Evolutionary conservation across 1,140 invertebrate genomes (phyloP), one percentile per base, ranked within the genome.

Genomic region (Zaprionus kolodkinae): DNA sequence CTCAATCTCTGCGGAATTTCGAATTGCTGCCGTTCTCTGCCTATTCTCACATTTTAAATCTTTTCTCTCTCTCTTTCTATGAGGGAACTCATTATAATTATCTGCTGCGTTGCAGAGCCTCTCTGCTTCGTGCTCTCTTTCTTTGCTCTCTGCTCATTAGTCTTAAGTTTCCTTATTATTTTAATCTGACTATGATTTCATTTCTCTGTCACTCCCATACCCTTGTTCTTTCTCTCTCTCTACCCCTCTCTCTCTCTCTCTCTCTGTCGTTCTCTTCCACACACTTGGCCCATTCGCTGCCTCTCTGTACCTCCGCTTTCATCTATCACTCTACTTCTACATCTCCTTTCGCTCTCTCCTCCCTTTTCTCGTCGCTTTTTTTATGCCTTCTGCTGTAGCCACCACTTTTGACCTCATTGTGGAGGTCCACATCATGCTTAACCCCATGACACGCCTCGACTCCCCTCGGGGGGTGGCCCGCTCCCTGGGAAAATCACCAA

Each of bases 401-500:
- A 17, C 55, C 36, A 57, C 55, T 57, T 57, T 50, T 50, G 45
- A 50, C 45, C 45, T 50, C 45, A 50, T 50, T 50, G 45, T 50
- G 17, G 17, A 50, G 45, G 45, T 50, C 45, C 45, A 50, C 45
- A 50, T 25, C 45, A 50, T 25, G 45, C 45, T 57, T 57, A 55
- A 55, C 52, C 52, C 52, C 52, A 45, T 45, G 40, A 15, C 40
- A 55, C 27, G 21, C 17, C 7, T 45, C n/a, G 40, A 15, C 40
- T 45, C 40, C 40, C 40, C n/a, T 45, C 40, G 40, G 40, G 40
- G 38, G 10, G 48, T 6, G 38, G 40, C n/a, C 52, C 52, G 25
- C 52, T 55, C 48, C 59, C 57, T 64, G 72, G 57, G 76, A 59
- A 72, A 84, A 87, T 87, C 87, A 87, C 70, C 84, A 87, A 87